Evolutionary conservation across 2,888 invertebrate species (phyloP).

Genomic region (Spatulosminthurus flaviceps): DNA sequence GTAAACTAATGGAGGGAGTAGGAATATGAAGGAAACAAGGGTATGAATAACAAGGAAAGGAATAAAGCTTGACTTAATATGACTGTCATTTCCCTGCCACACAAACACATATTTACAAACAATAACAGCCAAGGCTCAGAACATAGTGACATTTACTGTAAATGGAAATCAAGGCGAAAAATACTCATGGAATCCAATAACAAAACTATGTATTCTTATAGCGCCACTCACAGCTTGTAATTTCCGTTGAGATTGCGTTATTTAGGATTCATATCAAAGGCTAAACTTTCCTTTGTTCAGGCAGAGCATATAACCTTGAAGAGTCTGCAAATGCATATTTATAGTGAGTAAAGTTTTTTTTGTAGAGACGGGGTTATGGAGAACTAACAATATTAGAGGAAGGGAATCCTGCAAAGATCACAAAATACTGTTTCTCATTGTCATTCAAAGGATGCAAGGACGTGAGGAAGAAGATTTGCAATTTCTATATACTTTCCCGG

Average conservation of each 20-base stretch:
- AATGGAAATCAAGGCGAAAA: background rate
- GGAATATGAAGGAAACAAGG: too few relatives aligned
- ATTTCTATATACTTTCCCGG: slow-evolving; percentile 6
- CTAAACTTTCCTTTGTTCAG: too few relatives aligned
- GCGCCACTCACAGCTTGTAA: background rate
- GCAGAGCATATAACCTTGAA: too few relatives aligned
- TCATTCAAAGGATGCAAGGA: slow-evolving; percentile 20
- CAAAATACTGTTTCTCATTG: slow-evolving; percentile 10
- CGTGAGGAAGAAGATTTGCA: slow-evolving; percentile 24
- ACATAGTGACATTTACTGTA: background rate
- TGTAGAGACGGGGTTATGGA: background rate
- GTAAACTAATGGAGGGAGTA: too few relatives aligned
- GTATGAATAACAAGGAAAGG: too few relatives aligned
- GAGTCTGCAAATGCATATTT: too few relatives aligned
- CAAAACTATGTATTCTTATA: background rate
- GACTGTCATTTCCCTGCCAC: too few relatives aligned
- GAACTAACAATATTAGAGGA: background rate
- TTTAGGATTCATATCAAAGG: too few relatives aligned
- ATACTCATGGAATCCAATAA: background rate
- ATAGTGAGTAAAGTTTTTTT: too few relatives aligned
- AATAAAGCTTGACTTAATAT: too few relatives aligned
- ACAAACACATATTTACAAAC: too few relatives aligned
- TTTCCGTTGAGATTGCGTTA: background rate
- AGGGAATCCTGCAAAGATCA: background rate
- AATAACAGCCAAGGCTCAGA: too few relatives aligned